Conservation (phyloP, 2,797 vertebrate genomes). For the Echiichthys vipera region DNA sequence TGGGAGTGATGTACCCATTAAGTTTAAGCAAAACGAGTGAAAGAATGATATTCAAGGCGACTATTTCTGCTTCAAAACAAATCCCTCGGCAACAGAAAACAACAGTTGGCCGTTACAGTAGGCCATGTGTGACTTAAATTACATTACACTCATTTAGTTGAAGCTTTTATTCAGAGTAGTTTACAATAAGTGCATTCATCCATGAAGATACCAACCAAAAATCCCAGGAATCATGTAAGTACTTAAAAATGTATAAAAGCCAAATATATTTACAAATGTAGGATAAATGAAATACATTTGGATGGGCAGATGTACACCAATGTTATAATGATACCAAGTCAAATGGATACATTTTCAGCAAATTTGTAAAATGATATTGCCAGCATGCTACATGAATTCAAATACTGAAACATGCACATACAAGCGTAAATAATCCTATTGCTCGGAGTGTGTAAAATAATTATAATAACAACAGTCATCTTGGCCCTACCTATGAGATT, state of each 20-base stretch:
- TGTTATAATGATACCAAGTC: background rate
- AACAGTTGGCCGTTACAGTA: background rate
- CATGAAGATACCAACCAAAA: no score
- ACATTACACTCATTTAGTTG: no score
- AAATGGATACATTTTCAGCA: background rate
- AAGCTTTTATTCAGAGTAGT: no score
- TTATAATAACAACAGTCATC: background rate
- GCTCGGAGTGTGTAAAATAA: background rate
- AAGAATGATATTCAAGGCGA: background rate
- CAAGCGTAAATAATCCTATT: background rate
- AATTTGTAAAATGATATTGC: no score
- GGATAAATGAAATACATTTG: background rate
- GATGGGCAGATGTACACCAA: background rate
- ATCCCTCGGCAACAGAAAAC: slow-evolving; percentile 3
- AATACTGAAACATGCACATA: background rate
- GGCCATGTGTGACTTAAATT: no score
- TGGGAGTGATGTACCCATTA: background rate
- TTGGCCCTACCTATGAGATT: background rate
- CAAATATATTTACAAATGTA: background rate
- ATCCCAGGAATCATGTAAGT: no score
- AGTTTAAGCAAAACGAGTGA: slow-evolving; percentile 20
- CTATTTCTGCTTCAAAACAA: background rate
- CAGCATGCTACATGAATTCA: background rate
- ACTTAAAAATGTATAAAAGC: no score
- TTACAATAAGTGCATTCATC: no score